Conservation (phyloP, 1,140 invertebrate species). For the Drosophila orosa region DNA sequence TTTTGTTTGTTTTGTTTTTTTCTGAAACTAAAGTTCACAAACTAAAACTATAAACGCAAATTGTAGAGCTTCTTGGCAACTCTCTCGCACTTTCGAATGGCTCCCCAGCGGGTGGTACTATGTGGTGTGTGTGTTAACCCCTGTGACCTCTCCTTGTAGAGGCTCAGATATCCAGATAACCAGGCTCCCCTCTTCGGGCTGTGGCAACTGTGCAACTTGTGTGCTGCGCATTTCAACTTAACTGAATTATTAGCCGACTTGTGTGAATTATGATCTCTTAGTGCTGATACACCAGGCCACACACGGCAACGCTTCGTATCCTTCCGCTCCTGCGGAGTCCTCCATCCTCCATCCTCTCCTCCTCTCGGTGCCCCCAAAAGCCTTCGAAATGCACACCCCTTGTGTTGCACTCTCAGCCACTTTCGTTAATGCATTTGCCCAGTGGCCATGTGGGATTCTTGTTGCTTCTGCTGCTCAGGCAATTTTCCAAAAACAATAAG, state of each 20-base stretch:
- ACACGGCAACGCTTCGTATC: conserved; percentile 28
- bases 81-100: conserved; percentile 18
- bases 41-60: conserved; percentile 44
- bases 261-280: conserved; percentile 82
- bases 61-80: conserved; percentile 36
- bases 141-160: conserved; percentile 3
- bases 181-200: not conserved
- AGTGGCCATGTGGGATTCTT: conserved; percentile 78
- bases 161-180: conserved; percentile 1
- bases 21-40: conserved; percentile 15
- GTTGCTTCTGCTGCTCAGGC: conserved; percentile 47
- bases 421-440: conserved; percentile 82
- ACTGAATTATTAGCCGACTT: conserved; percentile 82
- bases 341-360: not conserved
- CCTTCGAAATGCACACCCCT: not conserved
- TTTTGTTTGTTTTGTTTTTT: conserved; percentile 1
- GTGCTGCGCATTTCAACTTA: conserved; percentile 78
- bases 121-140: conserved; percentile 11
- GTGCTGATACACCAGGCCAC: conserved; percentile 68
- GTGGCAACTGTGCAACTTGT: conserved; percentile 41
- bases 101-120: conserved; percentile 22
- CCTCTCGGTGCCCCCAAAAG: not conserved
- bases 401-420: conserved; percentile 53
- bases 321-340: conserved; percentile 3
- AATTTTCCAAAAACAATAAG: conserved; percentile 70